These are phyloP conservation scores for Cepaea hortensis DNA, from an alignment of 2,888 invertebrate species.

Conservation along the genomic window DNA sequence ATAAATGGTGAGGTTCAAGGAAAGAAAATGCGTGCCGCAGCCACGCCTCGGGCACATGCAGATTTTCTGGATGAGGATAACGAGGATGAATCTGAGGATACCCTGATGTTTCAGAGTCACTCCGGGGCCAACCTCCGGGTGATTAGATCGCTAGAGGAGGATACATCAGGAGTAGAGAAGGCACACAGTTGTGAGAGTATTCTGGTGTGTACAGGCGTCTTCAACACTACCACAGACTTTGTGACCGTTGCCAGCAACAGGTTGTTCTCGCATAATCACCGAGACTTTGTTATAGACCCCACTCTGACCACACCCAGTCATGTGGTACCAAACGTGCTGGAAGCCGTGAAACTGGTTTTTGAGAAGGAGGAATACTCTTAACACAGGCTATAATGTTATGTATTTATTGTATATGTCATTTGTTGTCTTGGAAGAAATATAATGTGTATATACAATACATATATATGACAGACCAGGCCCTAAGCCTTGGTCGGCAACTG, in stretches of 20 bases:
- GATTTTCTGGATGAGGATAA: slow-evolving; percentile 58
- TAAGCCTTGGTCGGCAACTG: too few relatives aligned
- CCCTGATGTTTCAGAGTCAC: slow-evolving; percentile 32
- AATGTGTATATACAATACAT: background rate
- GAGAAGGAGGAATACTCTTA: slow-evolving; percentile 70
- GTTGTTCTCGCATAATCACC: slow-evolving; percentile 78
- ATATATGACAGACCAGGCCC: too few relatives aligned
- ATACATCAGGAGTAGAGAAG: slow-evolving; percentile 53
- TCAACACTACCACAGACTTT: slow-evolving; percentile 76
- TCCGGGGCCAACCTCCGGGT: slow-evolving; percentile 38
- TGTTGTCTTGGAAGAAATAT: background rate
- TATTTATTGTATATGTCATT: background rate
- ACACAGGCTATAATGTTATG: background rate
- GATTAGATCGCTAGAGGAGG: slow-evolving; percentile 51
- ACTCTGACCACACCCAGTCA: slow-evolving; percentile 79
- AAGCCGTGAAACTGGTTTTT: slow-evolving; percentile 80
- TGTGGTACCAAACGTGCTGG: slow-evolving; percentile 79
- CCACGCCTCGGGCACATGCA: slow-evolving; percentile 49
- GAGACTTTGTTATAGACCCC: slow-evolving; percentile 79
- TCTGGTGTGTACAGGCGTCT: slow-evolving; percentile 81
- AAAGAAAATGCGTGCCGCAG: slow-evolving; percentile 15
- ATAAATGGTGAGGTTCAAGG: background rate
- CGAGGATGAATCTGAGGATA: slow-evolving; percentile 47
- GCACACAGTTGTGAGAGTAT: slow-evolving; percentile 75
- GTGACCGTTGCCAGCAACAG: slow-evolving; percentile 74